Base-by-base conservation (phyloP, 1,140 invertebrate genomes). In the Phthorimaea operculella region DNA sequence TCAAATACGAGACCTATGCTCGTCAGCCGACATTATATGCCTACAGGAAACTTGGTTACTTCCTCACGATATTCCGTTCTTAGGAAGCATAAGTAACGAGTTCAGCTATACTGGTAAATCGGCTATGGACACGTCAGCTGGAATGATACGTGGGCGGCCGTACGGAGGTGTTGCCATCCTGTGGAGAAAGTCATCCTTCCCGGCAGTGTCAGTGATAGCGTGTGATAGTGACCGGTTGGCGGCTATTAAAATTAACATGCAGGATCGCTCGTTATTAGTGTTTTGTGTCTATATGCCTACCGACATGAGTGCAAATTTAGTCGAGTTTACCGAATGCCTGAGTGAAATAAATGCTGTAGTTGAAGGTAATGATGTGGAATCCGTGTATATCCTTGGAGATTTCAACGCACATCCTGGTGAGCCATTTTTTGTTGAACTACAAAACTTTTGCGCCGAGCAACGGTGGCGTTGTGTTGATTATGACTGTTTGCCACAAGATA, bases 271-370 rank as follows among this genome's bases (percentile, higher is more conserved):
- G 5, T 8, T 33, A 10, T 11, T 51, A 12, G 12, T 51, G 9
- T 34, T 51, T 12, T 51, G 2, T 33, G 50, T 51, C 1, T 51
- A 51, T 34, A 51, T 51, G 50, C 50, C 50, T n/a, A 33, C 17
- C 11, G 9, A 21, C 7, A 10, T 1, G 11, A 16, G 12, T 5
- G 47, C 11, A 5, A 55, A 55, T 49, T 14, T 55, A 6, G 11
- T 39, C 1, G 44, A 55, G 16, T 55, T 48, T 55, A 55, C 47
- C 12, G n/a, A 36, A 11, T 48, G 44, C n/a, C 11, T 55, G 4
- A 50, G 54, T 50, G 54, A 33, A 18, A 17, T 55, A 33, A 49
- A 17, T 18, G 54, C 54, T 16, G 36, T 55, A 34, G 33, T 55
- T 39, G 54, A 55, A 12, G 49, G 45, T 50, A 39, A 34, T 18